phyloP scores from a whole-genome alignment of 2,888 invertebrate genomes.

The Aporophyla nigra region DNA sequence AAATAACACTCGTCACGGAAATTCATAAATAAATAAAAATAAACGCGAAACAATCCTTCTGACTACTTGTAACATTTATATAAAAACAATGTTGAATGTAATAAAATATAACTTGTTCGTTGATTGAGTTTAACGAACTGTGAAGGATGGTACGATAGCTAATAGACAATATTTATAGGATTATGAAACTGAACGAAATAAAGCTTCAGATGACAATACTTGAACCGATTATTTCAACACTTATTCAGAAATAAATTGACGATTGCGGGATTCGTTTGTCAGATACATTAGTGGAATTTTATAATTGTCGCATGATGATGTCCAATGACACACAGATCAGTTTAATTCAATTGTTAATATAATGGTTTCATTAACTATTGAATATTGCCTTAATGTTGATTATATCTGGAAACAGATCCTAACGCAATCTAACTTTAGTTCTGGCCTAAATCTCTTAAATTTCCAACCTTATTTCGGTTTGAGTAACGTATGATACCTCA shows the following conservation, averaged over 20 bases:
- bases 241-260: not conserved
- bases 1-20: conserved; percentile 22
- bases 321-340: not conserved
- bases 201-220: conserved; percentile 1
- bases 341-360: not conserved
- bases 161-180: conserved; percentile 1
- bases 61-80: conserved; percentile 26
- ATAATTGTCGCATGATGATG: not conserved
- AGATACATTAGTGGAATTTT: not conserved
- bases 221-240: not conserved
- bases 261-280: not conserved
- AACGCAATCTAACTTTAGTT: too few relatives aligned
- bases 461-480: too few relatives aligned
- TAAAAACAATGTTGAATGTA: conserved; percentile 27
- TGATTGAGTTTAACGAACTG: conserved; percentile 40
- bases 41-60: conserved; percentile 14
- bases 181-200: conserved; percentile 17
- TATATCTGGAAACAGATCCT: not conserved
- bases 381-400: not conserved
- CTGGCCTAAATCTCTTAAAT: too few relatives aligned
- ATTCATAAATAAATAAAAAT: conserved; percentile 16
- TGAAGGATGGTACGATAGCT: conserved; percentile 22
- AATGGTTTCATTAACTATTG: not conserved
- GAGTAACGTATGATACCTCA: too few relatives aligned
- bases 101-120: conserved; percentile 39